phyloP scores from a whole-genome alignment of 23 tunicate species.

The Styela clava region DNA sequence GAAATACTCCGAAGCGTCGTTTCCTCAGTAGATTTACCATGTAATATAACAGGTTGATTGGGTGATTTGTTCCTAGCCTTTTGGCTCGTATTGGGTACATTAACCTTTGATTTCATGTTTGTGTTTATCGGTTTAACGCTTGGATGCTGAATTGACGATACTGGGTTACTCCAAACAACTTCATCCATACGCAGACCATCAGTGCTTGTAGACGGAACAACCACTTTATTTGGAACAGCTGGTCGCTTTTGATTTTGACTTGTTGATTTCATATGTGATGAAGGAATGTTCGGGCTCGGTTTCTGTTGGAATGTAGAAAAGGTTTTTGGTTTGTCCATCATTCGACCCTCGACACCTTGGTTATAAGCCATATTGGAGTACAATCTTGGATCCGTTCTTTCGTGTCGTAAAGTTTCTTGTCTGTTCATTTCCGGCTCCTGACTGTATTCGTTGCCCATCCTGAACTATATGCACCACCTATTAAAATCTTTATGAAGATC shows the following conservation, averaged over 20 bases:
- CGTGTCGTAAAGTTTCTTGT: neutral
- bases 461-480: no score
- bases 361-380: neutral
- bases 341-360: conserved; percentile 21
- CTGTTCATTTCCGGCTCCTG: neutral
- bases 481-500: no score
- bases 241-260: neutral
- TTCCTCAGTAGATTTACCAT: no score
- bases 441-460: conserved; percentile 18
- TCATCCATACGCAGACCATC: neutral
- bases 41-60: no score
- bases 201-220: neutral
- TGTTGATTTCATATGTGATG: neutral
- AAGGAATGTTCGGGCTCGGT: neutral
- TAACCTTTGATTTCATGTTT: no score
- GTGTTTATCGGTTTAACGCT: no score
- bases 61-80: no score
- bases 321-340: conserved; percentile 15
- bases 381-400: neutral
- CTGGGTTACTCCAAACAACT: neutral
- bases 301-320: neutral
- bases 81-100: no score
- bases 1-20: no score
- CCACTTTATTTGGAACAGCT: neutral
- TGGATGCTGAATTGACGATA: no score